Base-by-base conservation (phyloP, 2,888 invertebrate genomes). In the Panzeria rudis region DNA sequence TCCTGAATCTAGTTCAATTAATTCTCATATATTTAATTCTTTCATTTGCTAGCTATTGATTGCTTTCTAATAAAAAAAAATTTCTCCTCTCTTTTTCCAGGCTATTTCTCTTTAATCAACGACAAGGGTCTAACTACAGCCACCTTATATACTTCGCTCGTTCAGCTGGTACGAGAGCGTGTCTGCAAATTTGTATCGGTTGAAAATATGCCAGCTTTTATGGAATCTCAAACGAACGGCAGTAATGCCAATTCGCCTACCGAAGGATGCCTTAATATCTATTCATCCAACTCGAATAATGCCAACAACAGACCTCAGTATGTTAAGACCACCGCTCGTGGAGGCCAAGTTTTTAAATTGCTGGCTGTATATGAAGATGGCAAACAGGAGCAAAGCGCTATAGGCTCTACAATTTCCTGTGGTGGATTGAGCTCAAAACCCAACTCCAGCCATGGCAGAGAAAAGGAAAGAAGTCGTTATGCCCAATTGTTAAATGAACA, bases 281-380 rank as follows among this genome's bases (percentile, higher is more conserved):
- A 88, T 44, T 80, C 84, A 32, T 77, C 86, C 6, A 83, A 86
- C 23, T 78, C 86, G 50, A 83, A 86, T 50, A 68, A 86, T 59
- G 87, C 86, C 77, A 89, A 89, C 79, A 89, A 88, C 66, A 87
- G 92, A 29, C 91, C 93, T 29, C 94, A 94, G 86, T 96, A 96
- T 89, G 94, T 95, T 88, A 95, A 95, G 88, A 95, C 95, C n/a
- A 95, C 95, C 76, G 95, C 95, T 54, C 93, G 95, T 71, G 95
- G 95, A 1, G 96, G 96, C 0, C 96, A 96, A 86, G 95, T 96
- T 47, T 94, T 96, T 88, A 94, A 95, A 56, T 92, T 96, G 61
- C 93, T 96, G 15, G 96, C 96, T 0, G 96, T 96, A 59, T 96
- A 96, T 91, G 96, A 96, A 84, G 96, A 96, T 92, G 95, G 95